These are phyloP conservation scores for Spilarctia lutea DNA, from an alignment of 2,888 invertebrate species.

Conservation along the genomic window DNA sequence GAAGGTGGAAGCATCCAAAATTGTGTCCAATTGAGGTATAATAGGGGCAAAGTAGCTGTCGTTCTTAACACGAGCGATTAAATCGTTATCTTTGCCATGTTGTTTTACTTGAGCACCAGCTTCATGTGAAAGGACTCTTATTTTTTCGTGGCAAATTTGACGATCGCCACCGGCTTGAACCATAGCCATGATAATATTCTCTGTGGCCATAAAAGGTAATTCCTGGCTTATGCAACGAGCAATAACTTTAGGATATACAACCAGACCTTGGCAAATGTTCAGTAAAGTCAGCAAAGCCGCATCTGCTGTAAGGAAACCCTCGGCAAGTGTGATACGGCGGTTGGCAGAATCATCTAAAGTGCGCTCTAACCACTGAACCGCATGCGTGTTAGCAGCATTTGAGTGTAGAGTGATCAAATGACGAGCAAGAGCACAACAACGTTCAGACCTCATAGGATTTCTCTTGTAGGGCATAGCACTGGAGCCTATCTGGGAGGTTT, in stretches of 20 bases:
- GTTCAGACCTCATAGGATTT: slow-evolving; percentile 99
- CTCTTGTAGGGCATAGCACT: slow-evolving; percentile 92
- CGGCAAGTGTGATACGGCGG: slow-evolving; percentile 95
- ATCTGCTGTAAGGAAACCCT: slow-evolving; percentile 97
- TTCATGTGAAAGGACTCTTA: slow-evolving; percentile 96
- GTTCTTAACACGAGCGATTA: slow-evolving; percentile 92
- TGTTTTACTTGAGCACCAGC: slow-evolving; percentile 97
- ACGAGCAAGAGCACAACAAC: slow-evolving; percentile 97
- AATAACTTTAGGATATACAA: slow-evolving; percentile 98
- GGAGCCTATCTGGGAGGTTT: slow-evolving; percentile 92
- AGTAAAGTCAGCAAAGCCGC: slow-evolving; percentile 94
- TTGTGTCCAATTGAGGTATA: slow-evolving; percentile 89
- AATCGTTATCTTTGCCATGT: slow-evolving; percentile 95
- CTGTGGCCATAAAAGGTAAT: slow-evolving; percentile 98
- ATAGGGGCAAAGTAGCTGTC: slow-evolving; percentile 95
- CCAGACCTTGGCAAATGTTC: slow-evolving; percentile 97
- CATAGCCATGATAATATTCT: slow-evolving; percentile 99
- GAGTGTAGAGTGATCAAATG: slow-evolving; percentile 94
- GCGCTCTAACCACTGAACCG: slow-evolving; percentile 98
- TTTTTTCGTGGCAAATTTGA: slow-evolving; percentile 98
- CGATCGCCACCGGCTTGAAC: slow-evolving; percentile 98
- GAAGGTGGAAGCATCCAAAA: slow-evolving; percentile 95
- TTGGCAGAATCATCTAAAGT: slow-evolving; percentile 99
- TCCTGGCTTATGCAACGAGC: slow-evolving; percentile 94
- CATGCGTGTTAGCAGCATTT: slow-evolving; percentile 94